Base-by-base conservation (phyloP, 2,888 invertebrate genomes). In the Erebia epiphron region DNA sequence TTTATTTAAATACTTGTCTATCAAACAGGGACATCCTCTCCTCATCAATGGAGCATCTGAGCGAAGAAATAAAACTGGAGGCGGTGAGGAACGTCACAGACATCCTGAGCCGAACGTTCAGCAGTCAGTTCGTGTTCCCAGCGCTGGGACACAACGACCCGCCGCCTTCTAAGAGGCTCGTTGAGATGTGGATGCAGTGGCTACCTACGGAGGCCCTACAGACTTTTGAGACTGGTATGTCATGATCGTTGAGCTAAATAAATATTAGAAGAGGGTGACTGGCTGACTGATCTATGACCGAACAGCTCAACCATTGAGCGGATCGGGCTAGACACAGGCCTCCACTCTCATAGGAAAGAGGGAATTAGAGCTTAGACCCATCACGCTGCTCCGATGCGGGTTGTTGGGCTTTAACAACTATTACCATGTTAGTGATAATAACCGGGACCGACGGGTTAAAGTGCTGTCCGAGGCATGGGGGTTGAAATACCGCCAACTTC, bases 121-220 rank as follows among this genome's bases (percentile, higher is more conserved):
- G 96, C 80, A 97, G 96, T 75, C 97, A 97, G 87, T 97, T 98
- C 84, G 97, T 98, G 71, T 98, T 98, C 87, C 98, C 98, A 56
- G 97, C 97, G 1, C 89, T 98, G 77, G 98, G 98, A 1, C 98
- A 98, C 89, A 97, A 98, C 85, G 98, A 98, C 84, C 96, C 96
- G 61, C 94, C 94, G 66, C 95, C 94, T 77, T 95, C 95, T 66
- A 82, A 88, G 79, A 94, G 94, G 73, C 94, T 98, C 77, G 96
- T 97, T 0, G 95, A 95, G 71, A 95, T 97, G 90, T 98, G 97
- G 97, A 95, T 95, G 83, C 96, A 96, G 79, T 98, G 97, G 97
- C 89, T 97, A 70, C 97, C 97, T 2, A 95, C 95, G 2, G 97
- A 98, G 82, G 97, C 98, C 0, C 92, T 97, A 77, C 95, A 95